A percentile compares a stretch with the other conserved stretches of the same genome.
phyloP scores from a whole-genome alignment of 2,797 vertebrate genomes.

The Pseudomugil tenellus region DNA sequence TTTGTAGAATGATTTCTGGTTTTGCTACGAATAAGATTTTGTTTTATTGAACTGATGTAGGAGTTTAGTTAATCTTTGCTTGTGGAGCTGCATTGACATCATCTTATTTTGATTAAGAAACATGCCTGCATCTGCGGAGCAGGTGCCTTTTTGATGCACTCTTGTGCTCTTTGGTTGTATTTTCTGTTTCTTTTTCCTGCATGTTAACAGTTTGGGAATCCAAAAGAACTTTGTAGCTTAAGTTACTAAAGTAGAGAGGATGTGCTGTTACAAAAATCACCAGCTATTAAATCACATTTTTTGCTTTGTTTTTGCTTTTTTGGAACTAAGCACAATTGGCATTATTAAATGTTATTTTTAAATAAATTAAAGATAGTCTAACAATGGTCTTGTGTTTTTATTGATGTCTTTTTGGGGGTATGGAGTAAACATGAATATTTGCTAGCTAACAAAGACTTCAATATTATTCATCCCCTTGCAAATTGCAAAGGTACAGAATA shows the following conservation, averaged over 20 bases:
- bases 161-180: slow-evolving; percentile 59
- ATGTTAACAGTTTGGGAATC: slow-evolving; percentile 70
- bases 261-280: slow-evolving; percentile 70
- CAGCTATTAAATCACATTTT: slow-evolving; percentile 68
- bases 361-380: slow-evolving; percentile 80
- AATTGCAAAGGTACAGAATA: too few relatives aligned
- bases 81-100: slow-evolving; percentile 52
- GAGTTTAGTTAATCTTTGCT: slow-evolving; percentile 33
- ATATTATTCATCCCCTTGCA: too few relatives aligned
- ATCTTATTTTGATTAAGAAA: slow-evolving; percentile 52
- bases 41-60: slow-evolving; percentile 43
- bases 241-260: slow-evolving; percentile 34
- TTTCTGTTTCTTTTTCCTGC: slow-evolving; percentile 62
- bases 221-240: slow-evolving; percentile 53
- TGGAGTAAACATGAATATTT: too few relatives aligned
- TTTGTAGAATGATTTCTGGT: slow-evolving; percentile 24
- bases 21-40: slow-evolving; percentile 35
- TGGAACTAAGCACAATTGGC: slow-evolving; percentile 76
- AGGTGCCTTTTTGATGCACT: slow-evolving; percentile 75
- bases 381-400: slow-evolving; percentile 39
- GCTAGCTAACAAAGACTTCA: too few relatives aligned
- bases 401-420: background rate
- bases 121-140: slow-evolving; percentile 67
- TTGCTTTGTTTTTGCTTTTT: slow-evolving; percentile 67
- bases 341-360: slow-evolving; percentile 76